phyloP scores from a whole-genome alignment of 1,140 invertebrate species.

The Cydia pomonella region DNA sequence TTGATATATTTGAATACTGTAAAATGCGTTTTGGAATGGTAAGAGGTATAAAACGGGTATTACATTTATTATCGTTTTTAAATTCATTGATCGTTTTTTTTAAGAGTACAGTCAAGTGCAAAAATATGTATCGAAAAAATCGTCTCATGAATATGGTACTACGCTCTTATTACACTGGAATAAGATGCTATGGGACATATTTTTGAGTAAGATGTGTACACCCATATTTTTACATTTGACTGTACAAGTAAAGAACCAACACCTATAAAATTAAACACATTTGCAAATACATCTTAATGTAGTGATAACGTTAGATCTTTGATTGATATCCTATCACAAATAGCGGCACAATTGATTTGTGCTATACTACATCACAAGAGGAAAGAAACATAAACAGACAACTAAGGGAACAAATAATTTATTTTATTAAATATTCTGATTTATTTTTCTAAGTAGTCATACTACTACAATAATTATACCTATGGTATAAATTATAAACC shows the following conservation, averaged over 20 bases:
- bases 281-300: conserved; percentile 24
- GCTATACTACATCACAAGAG: conserved; percentile 13
- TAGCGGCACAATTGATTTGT: conserved; percentile 23
- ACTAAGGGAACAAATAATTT: too few species aligned
- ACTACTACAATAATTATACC: too few species aligned
- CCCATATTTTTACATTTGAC: too few species aligned
- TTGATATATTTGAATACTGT: background rate
- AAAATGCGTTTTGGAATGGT: conserved; percentile 12
- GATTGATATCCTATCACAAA: conserved; percentile 22
- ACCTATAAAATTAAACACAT: conserved; percentile 23
- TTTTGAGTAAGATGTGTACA: too few species aligned
- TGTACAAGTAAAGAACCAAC: conserved; percentile 1
- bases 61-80: conserved; percentile 7
- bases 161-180: too few species aligned
- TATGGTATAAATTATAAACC: too few species aligned
- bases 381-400: conserved; percentile 2
- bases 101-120: too few species aligned
- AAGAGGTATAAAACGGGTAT: background rate
- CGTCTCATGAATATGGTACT: too few species aligned
- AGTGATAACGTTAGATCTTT: conserved; percentile 18
- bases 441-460: too few species aligned
- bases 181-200: too few species aligned
- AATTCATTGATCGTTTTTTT: conserved; percentile 4
- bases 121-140: too few species aligned
- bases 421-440: too few species aligned